Evolutionary conservation across 2,113 vertebrate genomes (phyloP), one percentile per base, ranked within the genome.

Genomic region (Vulpes vulpes): DNA sequence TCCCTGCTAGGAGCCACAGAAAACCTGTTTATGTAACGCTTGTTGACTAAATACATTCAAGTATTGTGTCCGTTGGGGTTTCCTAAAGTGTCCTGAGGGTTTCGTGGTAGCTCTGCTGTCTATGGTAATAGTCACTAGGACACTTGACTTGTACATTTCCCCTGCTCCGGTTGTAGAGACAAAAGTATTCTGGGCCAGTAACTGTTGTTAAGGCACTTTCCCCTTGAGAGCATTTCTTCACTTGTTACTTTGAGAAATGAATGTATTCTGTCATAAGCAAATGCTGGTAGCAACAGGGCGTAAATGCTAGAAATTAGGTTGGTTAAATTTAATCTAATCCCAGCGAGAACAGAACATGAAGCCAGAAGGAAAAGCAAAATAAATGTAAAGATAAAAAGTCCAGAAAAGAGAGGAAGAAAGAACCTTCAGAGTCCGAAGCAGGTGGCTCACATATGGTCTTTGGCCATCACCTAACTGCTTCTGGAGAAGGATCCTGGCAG

Each of bases 141-240:
- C 0, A 0, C 0, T 19, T 85, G 12, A 15, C 14, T 57, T 91
- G 30, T 43, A 81, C 20, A 35, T 65, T 35, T 85, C 62, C 1
- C 2, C 27, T 27, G 7, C 27, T 0, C 0, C 3, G 17, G 64
- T 0, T 5, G 15, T 17, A 35, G 19, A 91, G 55, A 22, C n/a
- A 38, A 43, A 38, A 3, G 4, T 0, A 7, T 38, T 97, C 0
- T 0, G 59, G 11, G 5, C 65, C 35, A 27, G 8, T 11, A 32
- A 10, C 0, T 16, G 2, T 0, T 2, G 64, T 15, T 55, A 32
- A 84, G 15, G 20, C 19, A 49, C 17, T 82, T 73, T 32, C 51
- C 25, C 92, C 23, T 23, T 16, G 9, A 73, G 55, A 35, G 27
- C 1, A n/a, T 14, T 20, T 74, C 60, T 92, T 32, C 7, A 64